phyloP scores from a whole-genome alignment of 2,888 invertebrate species.

The Thumatha senex region DNA sequence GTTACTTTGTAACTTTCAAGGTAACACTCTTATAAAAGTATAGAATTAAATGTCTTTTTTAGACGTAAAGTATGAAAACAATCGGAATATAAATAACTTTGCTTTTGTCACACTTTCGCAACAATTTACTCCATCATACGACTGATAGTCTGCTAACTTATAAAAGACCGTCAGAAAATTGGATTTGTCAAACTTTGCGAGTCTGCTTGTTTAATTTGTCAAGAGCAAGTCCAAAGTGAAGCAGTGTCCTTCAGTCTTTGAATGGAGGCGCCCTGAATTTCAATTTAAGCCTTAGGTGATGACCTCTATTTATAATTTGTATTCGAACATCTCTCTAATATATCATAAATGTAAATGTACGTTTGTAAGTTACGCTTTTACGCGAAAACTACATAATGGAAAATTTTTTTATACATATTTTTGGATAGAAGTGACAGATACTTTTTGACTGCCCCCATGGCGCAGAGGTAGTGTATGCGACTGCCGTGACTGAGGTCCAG shows the following conservation, averaged over 20 bases:
- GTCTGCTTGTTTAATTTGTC: slow-evolving; percentile 38
- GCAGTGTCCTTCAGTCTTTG: slow-evolving; percentile 18
- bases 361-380: too few relatives aligned
- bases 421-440: too few relatives aligned
- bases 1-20: too few relatives aligned
- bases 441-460: too few relatives aligned
- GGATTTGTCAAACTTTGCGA: slow-evolving; percentile 36
- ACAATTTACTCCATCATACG: slow-evolving; percentile 17
- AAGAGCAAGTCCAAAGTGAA: slow-evolving; percentile 17
- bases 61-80: background rate
- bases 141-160: slow-evolving; percentile 27
- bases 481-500: too few relatives aligned
- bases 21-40: too few relatives aligned
- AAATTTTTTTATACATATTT: too few relatives aligned
- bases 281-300: background rate
- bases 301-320: background rate
- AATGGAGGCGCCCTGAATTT: slow-evolving; percentile 4
- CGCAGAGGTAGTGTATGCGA: too few relatives aligned
- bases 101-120: slow-evolving; percentile 1
- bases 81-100: background rate
- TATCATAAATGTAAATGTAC: background rate
- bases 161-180: slow-evolving; percentile 37
- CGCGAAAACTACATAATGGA: too few relatives aligned
- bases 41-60: too few relatives aligned
- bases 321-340: background rate